Conservation (phyloP, 2,113 vertebrate genomes). For the Sceloporus undulatus region DNA sequence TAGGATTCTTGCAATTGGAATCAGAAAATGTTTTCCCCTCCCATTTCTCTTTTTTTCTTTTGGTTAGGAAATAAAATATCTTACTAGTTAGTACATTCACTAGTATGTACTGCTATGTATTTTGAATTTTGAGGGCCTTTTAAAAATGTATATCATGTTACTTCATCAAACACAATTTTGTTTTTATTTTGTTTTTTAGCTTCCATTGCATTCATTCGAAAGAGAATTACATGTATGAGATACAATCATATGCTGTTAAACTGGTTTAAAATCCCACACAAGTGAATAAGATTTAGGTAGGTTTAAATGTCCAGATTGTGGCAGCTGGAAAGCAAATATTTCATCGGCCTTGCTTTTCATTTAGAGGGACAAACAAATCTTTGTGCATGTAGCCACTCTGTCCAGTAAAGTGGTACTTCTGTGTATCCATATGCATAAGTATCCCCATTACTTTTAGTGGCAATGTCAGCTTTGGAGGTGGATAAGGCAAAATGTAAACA, state of each 20-base stretch:
- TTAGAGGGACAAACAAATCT: slow-evolving; percentile 2
- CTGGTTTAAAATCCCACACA: neutral
- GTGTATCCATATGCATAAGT: fast-evolving
- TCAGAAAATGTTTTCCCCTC: slow-evolving; percentile 44
- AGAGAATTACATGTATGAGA: neutral
- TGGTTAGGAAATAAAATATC: slow-evolving; percentile 60
- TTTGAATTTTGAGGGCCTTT: too few species aligned
- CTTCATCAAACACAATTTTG: neutral
- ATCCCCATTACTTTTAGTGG: slow-evolving; percentile 19
- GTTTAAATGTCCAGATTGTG: neutral
- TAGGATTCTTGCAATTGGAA: slow-evolving; percentile 26
- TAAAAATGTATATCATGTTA: too few species aligned
- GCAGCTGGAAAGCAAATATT: neutral
- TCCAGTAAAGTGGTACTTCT: neutral
- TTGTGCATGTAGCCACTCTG: neutral
- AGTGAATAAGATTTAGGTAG: too few species aligned
- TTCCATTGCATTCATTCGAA: neutral
- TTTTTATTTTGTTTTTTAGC: neutral
- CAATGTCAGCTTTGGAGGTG: slow-evolving; percentile 13
- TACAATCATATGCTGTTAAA: neutral
- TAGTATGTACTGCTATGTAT: neutral
- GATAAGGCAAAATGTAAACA: neutral
- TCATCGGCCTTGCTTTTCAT: slow-evolving; percentile 21
- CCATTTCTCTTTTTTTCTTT: slow-evolving; percentile 17
- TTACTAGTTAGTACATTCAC: slow-evolving; percentile 19